phyloP scores from a whole-genome alignment of 2,888 invertebrate species.

The Disparrhopalites patrizii region DNA sequence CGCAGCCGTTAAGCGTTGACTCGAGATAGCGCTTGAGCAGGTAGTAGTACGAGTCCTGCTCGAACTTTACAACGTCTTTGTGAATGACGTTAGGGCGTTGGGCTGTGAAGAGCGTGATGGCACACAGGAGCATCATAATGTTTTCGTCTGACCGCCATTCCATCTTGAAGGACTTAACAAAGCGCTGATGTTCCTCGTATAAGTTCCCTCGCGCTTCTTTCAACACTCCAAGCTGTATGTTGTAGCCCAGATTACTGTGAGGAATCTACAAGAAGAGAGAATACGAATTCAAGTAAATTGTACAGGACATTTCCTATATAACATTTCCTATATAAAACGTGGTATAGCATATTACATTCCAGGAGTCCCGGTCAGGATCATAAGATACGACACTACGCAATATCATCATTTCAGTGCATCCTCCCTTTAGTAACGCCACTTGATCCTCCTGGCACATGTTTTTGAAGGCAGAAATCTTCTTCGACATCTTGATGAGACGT shows the following conservation, averaged over 20 bases:
- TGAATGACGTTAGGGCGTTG: slow-evolving; percentile 74
- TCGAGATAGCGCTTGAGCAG: slow-evolving; percentile 74
- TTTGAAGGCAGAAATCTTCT: slow-evolving; percentile 70
- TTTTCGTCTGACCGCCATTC: slow-evolving; percentile 82
- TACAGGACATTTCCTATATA: no score
- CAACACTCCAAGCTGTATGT: slow-evolving; percentile 81
- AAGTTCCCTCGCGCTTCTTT: slow-evolving; percentile 86
- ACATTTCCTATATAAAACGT: background rate
- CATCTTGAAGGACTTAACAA: slow-evolving; percentile 78
- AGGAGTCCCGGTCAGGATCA: slow-evolving; percentile 79
- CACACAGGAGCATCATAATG: slow-evolving; percentile 84
- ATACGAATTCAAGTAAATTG: no score
- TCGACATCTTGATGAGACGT: slow-evolving; percentile 62
- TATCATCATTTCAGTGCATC: slow-evolving; percentile 95
- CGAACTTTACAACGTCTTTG: slow-evolving; percentile 75
- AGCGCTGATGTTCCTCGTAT: slow-evolving; percentile 79
- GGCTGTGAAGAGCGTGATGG: slow-evolving; percentile 85
- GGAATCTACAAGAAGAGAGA: slow-evolving; percentile 61
- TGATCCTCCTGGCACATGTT: slow-evolving; percentile 94
- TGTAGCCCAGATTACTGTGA: slow-evolving; percentile 66
- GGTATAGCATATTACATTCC: slow-evolving; percentile 61
- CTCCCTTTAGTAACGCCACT: slow-evolving; percentile 80
- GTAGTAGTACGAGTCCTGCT: slow-evolving; percentile 74
- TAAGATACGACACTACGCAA: slow-evolving; percentile 88
- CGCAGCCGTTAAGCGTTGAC: slow-evolving; percentile 66